Evolutionary conservation across 2,113 vertebrate species (phyloP).

Genomic region (Hyaena hyaena): DNA sequence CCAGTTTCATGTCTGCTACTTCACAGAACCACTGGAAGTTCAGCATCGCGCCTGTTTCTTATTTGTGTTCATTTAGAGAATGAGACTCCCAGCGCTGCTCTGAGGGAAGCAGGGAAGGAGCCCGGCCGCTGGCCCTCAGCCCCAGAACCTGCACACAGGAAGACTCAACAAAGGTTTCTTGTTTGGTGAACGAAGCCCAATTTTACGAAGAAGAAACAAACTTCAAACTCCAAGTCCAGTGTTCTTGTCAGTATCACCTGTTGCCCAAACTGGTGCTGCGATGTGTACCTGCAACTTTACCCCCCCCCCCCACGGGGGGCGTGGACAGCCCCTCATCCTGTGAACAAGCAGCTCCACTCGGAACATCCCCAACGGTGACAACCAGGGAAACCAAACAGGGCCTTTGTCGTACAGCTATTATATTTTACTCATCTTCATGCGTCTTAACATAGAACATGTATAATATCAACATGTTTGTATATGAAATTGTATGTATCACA

Average conservation of each 20-base stretch:
- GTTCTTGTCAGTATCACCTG: neutral
- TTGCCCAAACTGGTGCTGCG: neutral
- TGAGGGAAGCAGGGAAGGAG: neutral
- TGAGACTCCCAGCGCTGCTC: neutral
- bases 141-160: neutral
- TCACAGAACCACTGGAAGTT: constrained; percentile 19
- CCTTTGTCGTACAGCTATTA: neutral
- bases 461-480: neutral
- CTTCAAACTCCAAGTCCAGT: neutral
- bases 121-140: neutral
- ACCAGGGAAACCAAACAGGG: neutral
- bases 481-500: neutral
- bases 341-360: neutral
- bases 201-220: neutral
- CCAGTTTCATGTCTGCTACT: constrained; percentile 27
- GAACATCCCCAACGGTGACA: too few species aligned
- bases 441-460: neutral
- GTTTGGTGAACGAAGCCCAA: neutral
- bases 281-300: accelerated
- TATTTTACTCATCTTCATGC: neutral
- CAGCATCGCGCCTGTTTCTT: neutral
- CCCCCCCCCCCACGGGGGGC: neutral
- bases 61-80: neutral
- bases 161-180: neutral
- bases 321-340: accelerated